Base-by-base conservation (phyloP, 2,797 vertebrate genomes). In the Pangasius sanitwongsei region DNA sequence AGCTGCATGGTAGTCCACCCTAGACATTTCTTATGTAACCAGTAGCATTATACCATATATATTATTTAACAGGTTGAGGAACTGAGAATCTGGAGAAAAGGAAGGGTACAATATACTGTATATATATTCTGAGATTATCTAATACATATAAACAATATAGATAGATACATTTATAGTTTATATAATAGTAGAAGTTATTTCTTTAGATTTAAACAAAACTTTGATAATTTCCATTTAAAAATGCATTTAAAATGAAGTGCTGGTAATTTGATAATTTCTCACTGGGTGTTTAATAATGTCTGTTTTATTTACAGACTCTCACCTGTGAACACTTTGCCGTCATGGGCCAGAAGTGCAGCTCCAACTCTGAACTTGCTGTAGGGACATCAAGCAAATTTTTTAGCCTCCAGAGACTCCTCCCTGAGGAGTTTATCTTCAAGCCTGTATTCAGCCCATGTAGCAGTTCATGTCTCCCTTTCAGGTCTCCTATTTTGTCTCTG, bases 291-390 rank as follows among this genome's bases (percentile, higher is more conserved):
- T 28, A 48, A 12, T 28, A 28, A 74, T 12, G 13, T 20, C 31
- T 23, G 37, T 23, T 31, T 44, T 55, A 86, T 86, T 41, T 74
- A 28, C 13, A 61, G 37, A 3, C 8, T 61, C 72, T 81, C 63
- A 89, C 83, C 88, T 89, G 70, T 86, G 55, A 86, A 86, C 37
- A 86, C 70, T 75, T 74, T 77, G 15, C 85, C 85, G 6, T 97
- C 90, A 0, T 31, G 0, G 0, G 97, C 96, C 91, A 98, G 95
- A 34, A 99, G 94, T 0, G 98, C 98, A 0, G 98, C 98, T 0
- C 98, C 98, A 41, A 99, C 98, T 7, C 96, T 96, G 95, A 99
- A 99, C 28, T 92, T 96, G 93, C 98, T 99, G 95, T 99, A 99
- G 37, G 97, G 97, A 83, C 97, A 98, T 89, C 99, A 97, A 0